Evolutionary conservation across 2,113 vertebrate species (phyloP), one percentile per base, ranked within the genome.

Genomic region (Siniperca chuatsi): DNA sequence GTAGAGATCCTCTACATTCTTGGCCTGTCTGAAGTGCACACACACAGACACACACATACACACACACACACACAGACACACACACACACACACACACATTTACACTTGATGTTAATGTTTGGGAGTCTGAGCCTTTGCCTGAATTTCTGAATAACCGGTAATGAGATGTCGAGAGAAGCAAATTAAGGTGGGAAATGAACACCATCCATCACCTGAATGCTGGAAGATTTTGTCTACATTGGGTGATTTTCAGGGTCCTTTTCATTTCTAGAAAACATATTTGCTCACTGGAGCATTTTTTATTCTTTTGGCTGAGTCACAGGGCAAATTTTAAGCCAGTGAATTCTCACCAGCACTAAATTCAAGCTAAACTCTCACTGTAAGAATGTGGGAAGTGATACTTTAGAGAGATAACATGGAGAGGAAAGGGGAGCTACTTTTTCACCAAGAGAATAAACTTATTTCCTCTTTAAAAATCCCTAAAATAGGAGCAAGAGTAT

Each of bases 151-250:
- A 61, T 16, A 72, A 44, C 4, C 21, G 6, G 52, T 74, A 58
- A 78, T 61, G 73, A 71, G 70, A 79, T 55, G 68, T 61, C 18
- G 42, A 74, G 33, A 2, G 25, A 58, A 66, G 74, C 40, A 66
- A 87, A 79, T 85, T 37, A 66, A 62, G 52, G 68, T 29, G 65
- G 85, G 65, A 79, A 88, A 84, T 80, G 57, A 83, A 78, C 48
- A 79, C 54, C 82, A 83, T 90, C 76, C 40, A 83, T 90, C 82
- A 87, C 61, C 37, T 84, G 54, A 82, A 46, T 7, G 54, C 64
- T 90, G 86, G 84, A 81, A 81, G 57, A 42, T 46, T 1, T 25
- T 61, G 82, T 80, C 44, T 23, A 21, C 1, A 8, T 16, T 2
- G 1, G 42, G 29, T 64, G 69, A 73, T 73, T 81, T 83, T 79